Evolutionary conservation across 2,113 vertebrate species (phyloP), one percentile per base, ranked within the genome.

Genomic region (Platycercus adscitus): DNA sequence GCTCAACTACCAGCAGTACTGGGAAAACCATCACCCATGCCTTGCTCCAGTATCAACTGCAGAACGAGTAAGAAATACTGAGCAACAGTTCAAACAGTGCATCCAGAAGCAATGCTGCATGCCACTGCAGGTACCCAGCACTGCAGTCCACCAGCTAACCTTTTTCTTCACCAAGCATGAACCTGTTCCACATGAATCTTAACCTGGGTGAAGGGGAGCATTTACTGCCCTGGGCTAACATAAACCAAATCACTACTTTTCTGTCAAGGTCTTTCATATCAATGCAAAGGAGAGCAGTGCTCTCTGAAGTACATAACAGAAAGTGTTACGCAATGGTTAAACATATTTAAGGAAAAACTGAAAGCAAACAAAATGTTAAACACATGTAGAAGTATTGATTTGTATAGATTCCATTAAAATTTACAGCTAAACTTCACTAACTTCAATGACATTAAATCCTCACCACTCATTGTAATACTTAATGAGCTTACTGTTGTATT

Each of bases 111-210:
- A 78, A 23, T 8, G 46, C 49, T 43, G 64, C 3, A 0, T 69
- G 37, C 64, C 70, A 44, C 60, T 0, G 0, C 52, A 73, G n/a
- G 78, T 25, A 77, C 20, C 15, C 1, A 1, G 18, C 39, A 46
- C 0, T 70, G 55, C 49, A 60, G 37, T 17, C 77, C 25, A 15
- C 5, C 64, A 69, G 20, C 25, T 20, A 18, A 87, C n/a, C 33
- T 64, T 70, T 50, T 66, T 39, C 41, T 85, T 66, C 33, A 52
- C 7, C n/a, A 28, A 60, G 23, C 47, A 80, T 50, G 46, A 43
- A 39, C 20, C 35, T 68, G 35, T 55, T 80, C 61, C 39, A 82
- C 0, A 0, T 11, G 28, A 50, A 68, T 23, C 24, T 64, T 50
- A n/a, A 75, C 41, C 10, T 47, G 52, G 29, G 70, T 55, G 33